Conservation (phyloP, 2,797 vertebrate genomes). For the Mustela erminea region DNA sequence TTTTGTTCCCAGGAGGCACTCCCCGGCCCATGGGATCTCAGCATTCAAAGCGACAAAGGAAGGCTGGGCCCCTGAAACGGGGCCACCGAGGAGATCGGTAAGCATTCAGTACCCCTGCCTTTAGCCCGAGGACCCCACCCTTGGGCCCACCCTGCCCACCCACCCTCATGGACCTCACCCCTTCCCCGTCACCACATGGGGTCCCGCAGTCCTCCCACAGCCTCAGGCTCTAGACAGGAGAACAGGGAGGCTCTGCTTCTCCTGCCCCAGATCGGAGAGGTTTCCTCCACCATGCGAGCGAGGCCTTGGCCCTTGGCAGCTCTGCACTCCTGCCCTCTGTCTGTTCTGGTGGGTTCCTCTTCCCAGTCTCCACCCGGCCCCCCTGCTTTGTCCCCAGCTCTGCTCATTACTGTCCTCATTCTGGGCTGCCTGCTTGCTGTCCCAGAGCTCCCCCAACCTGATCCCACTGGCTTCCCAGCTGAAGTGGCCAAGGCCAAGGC, state of each 20-base stretch:
- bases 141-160: accelerated
- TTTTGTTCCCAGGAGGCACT: conserved; percentile 83
- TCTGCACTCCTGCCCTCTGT: neutral
- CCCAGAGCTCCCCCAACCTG: neutral
- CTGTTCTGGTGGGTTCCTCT: neutral
- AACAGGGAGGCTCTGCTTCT: neutral
- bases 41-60: conserved; percentile 82
- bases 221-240: neutral
- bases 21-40: conserved; percentile 81
- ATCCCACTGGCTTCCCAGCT: neutral
- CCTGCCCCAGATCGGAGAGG: neutral
- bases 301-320: neutral
- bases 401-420: neutral
- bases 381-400: neutral
- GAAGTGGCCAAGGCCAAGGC: neutral
- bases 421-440: conserved; percentile 4
- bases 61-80: conserved; percentile 78
- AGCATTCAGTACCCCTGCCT: conserved; percentile 26
- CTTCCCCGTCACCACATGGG: neutral
- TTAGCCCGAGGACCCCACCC: neutral
- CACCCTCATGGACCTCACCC: neutral
- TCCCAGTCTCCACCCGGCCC: neutral
- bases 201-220: neutral
- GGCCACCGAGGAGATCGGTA: conserved; percentile 81
- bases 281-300: accelerated